A percentile compares a stretch with the other conserved stretches of the same genome.
phyloP scores from a whole-genome alignment of 37 sponge, comb jelly and placozoan species.

The Chondrilla cf. caribensis region DNA sequence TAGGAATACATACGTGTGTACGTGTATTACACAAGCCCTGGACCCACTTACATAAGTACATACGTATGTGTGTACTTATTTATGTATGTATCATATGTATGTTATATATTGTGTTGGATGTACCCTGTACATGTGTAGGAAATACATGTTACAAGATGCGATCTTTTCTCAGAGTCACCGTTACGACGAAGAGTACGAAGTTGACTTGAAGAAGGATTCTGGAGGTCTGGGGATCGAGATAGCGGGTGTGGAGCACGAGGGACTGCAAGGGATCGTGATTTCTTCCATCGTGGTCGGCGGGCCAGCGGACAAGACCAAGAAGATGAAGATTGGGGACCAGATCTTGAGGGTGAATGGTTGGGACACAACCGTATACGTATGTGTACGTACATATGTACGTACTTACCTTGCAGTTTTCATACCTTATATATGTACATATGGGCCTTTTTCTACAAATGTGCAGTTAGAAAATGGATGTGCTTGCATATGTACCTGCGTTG shows the following conservation, averaged over 20 bases:
- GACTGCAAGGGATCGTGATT: slow-evolving; percentile 61
- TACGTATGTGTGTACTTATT: neutral
- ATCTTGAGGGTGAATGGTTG: slow-evolving; percentile 48
- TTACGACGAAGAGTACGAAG: slow-evolving; percentile 50
- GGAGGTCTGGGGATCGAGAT: slow-evolving; percentile 78
- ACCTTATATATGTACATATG: neutral
- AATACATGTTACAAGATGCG: too few species aligned
- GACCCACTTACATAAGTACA: too few species aligned
- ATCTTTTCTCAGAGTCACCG: slow-evolving; percentile 14
- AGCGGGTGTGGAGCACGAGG: slow-evolving; percentile 63
- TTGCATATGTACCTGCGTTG: too few species aligned
- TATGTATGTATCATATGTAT: neutral
- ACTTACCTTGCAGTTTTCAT: too few species aligned
- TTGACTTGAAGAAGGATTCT: slow-evolving; percentile 46
- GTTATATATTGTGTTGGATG: neutral
- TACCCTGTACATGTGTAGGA: too few species aligned
- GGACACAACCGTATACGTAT: too few species aligned
- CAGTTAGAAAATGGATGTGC: too few species aligned
- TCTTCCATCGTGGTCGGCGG: slow-evolving; percentile 49
- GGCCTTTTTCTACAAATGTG: too few species aligned
- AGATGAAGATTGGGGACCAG: slow-evolving; percentile 51
- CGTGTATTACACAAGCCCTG: too few species aligned
- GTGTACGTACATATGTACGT: too few species aligned
- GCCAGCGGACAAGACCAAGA: slow-evolving; percentile 54
- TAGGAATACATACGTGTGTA: too few species aligned